These are phyloP conservation scores for Andrena dorsata DNA, from an alignment of 2,888 invertebrate species.

Conservation along the genomic window DNA sequence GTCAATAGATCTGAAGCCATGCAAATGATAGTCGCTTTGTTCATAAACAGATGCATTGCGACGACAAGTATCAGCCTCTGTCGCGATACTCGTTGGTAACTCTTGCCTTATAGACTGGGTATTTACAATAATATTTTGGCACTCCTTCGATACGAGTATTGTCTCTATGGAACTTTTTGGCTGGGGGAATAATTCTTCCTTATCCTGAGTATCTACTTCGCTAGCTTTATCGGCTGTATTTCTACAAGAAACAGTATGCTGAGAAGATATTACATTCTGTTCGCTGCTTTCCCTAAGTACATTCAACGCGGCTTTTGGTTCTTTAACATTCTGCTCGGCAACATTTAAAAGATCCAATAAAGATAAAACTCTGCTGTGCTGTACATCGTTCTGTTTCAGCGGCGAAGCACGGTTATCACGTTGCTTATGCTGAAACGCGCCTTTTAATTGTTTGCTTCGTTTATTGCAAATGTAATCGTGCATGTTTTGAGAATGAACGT, in stretches of 20 bases:
- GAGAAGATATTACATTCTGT: slow-evolving; percentile 41
- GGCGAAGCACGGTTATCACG: slow-evolving; percentile 43
- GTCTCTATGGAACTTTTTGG: slow-evolving; percentile 48
- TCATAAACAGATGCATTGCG: slow-evolving; percentile 31
- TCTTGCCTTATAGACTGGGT: slow-evolving; percentile 62
- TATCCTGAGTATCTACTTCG: slow-evolving; percentile 38
- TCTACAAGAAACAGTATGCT: slow-evolving; percentile 37
- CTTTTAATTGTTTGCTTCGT: slow-evolving; percentile 45
- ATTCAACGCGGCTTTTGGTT: slow-evolving; percentile 41
- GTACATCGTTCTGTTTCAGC: slow-evolving; percentile 47
- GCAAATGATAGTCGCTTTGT: slow-evolving; percentile 27
- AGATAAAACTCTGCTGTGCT: slow-evolving; percentile 34
- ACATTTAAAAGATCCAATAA: slow-evolving; percentile 45
- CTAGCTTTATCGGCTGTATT: slow-evolving; percentile 36
- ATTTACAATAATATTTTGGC: slow-evolving; percentile 58
- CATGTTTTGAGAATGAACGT: slow-evolving; percentile 25
- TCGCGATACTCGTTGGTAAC: slow-evolving; percentile 49
- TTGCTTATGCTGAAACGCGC: slow-evolving; percentile 24
- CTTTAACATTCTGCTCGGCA: slow-evolving; percentile 47
- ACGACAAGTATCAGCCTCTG: slow-evolving; percentile 32
- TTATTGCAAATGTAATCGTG: slow-evolving; percentile 35
- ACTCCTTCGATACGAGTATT: slow-evolving; percentile 47
- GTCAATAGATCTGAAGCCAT: slow-evolving; percentile 24
- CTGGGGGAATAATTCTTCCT: slow-evolving; percentile 46
- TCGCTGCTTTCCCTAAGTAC: slow-evolving; percentile 36